These are phyloP conservation scores for Barypeithes pellucidus DNA, from an alignment of 2,888 invertebrate species.

Conservation along the genomic window DNA sequence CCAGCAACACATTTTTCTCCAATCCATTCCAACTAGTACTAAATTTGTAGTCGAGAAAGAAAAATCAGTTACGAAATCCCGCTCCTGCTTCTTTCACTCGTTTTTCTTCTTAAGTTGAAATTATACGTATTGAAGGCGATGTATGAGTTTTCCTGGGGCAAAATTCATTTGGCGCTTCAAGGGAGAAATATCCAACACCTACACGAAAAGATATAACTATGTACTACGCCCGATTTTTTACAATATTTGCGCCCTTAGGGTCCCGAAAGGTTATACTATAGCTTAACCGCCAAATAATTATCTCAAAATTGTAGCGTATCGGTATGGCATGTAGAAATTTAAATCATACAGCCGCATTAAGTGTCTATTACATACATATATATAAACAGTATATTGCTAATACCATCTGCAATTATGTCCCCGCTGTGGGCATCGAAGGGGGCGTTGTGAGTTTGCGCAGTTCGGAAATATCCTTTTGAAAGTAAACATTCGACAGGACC, in stretches of 20 bases:
- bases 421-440: too few species aligned
- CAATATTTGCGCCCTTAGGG: conserved; percentile 10
- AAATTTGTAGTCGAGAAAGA: conserved; percentile 4
- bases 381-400: too few species aligned
- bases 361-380: too few species aligned
- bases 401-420: too few species aligned
- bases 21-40: too few species aligned
- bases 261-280: conserved; percentile 2
- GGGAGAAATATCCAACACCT: conserved; percentile 42
- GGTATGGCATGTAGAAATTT: neutral
- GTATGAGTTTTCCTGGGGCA: conserved; percentile 48
- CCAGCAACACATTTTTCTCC: too few species aligned
- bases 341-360: too few species aligned
- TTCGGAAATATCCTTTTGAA: too few species aligned
- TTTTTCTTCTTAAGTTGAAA: conserved; percentile 33
- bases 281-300: neutral
- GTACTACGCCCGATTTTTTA: conserved; percentile 18
- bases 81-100: conserved; percentile 20
- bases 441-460: too few species aligned
- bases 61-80: conserved; percentile 11
- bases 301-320: neutral
- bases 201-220: conserved; percentile 31
- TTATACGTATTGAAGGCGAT: conserved; percentile 48
- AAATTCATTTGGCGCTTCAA: conserved; percentile 39
- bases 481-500: too few species aligned